Evolutionary conservation across 2,797 vertebrate genomes (phyloP).

Genomic region (Pygocentrus nattereri): DNA sequence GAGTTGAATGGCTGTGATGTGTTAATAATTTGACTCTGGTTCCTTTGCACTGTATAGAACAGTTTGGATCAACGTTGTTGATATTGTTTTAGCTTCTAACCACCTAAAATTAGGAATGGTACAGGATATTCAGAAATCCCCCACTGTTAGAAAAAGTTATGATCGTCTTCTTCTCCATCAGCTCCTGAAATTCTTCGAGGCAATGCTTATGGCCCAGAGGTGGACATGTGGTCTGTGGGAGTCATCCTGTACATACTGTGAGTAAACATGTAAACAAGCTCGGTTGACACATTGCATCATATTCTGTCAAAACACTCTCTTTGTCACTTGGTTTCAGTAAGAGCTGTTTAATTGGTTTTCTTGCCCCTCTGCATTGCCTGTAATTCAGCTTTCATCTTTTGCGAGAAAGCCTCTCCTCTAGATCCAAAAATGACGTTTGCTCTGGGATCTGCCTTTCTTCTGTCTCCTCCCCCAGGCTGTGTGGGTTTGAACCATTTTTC

Average conservation of each 20-base stretch:
- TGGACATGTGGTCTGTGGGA: slow-evolving; percentile 93
- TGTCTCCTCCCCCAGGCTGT: slow-evolving; percentile 76
- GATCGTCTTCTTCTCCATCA: slow-evolving; percentile 64
- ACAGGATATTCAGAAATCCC: neutral
- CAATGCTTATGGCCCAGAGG: slow-evolving; percentile 86
- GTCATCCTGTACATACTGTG: slow-evolving; percentile 93
- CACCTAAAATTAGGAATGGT: too few relatives aligned
- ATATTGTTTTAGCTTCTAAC: neutral
- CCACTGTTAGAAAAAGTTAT: neutral
- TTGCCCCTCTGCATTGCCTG: neutral
- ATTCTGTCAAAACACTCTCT: slow-evolving; percentile 1
- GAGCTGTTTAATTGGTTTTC: slow-evolving; percentile 4
- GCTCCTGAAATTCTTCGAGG: slow-evolving; percentile 84
- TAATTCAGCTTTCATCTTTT: slow-evolving; percentile 3
- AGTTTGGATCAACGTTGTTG: neutral
- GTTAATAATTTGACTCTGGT: neutral
- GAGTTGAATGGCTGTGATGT: neutral
- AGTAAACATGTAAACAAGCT: slow-evolving; percentile 68
- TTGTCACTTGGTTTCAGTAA: neutral
- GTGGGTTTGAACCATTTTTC: slow-evolving; percentile 91
- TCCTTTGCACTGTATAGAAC: neutral
- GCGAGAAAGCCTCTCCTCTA: slow-evolving; percentile 9
- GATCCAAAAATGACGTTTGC: slow-evolving; percentile 40
- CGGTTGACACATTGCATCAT: slow-evolving; percentile 14
- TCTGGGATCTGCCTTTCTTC: slow-evolving; percentile 27